Conservation (phyloP, 2,113 vertebrate species). For the Aix galericulata region DNA sequence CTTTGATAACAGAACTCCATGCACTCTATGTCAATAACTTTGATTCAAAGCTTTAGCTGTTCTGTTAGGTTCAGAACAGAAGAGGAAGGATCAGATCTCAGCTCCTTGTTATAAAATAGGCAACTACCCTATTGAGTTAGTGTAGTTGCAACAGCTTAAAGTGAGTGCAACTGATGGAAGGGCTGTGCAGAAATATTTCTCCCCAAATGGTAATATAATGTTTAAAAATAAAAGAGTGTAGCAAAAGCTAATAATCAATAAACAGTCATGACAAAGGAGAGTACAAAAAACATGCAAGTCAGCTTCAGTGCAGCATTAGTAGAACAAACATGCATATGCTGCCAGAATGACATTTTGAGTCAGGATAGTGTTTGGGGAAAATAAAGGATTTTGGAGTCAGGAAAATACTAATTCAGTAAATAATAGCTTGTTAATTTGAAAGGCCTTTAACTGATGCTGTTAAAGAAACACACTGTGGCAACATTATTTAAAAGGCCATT, state of each 20-base stretch:
- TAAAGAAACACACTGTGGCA: constrained; percentile 48
- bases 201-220: not conserved
- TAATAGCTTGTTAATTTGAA: constrained; percentile 63
- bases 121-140: not conserved
- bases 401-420: constrained; percentile 58
- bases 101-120: not conserved
- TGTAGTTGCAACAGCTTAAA: not conserved
- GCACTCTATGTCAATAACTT: not conserved
- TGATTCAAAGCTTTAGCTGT: not conserved
- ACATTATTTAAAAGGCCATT: constrained; percentile 67
- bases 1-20: not conserved
- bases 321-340: not conserved
- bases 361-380: constrained; percentile 34
- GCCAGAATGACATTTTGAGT: constrained; percentile 29
- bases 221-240: not conserved
- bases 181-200: not conserved
- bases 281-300: not conserved
- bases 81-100: not conserved
- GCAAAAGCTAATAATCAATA: not conserved
- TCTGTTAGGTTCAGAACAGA: not conserved
- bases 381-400: constrained; percentile 53
- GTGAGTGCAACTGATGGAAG: not conserved
- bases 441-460: constrained; percentile 45
- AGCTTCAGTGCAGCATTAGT: not conserved
- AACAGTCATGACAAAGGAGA: not conserved